A percentile compares a stretch with the other conserved stretches of the same genome.
These are phyloP conservation scores for Astropecten irregularis DNA, from an alignment of 53 echinoderm and acorn worm genomes.

Conservation along the genomic window DNA sequence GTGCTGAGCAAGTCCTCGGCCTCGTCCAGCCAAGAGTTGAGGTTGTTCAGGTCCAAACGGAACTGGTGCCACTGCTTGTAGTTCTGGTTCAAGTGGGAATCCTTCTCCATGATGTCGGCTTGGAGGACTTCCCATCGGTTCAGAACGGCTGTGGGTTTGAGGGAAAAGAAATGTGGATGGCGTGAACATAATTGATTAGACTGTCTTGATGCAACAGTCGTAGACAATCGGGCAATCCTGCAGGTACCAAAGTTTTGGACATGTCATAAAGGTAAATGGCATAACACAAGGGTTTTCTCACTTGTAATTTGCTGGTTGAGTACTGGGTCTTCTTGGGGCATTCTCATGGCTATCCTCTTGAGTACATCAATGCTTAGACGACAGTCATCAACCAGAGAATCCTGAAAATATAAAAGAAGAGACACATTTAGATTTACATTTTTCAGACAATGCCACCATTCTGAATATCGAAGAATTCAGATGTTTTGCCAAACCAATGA, in stretches of 20 bases:
- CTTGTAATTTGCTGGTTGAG: conserved; percentile 73
- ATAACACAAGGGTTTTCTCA: no score
- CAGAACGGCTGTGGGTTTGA: conserved; percentile 59
- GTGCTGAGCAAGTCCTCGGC: conserved; percentile 82
- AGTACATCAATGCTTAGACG: conserved; percentile 73
- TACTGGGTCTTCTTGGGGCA: conserved; percentile 71
- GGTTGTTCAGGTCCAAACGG: conserved; percentile 88
- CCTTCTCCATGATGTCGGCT: conserved; percentile 77
- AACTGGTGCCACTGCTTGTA: conserved; percentile 98
- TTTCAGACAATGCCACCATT: no score
- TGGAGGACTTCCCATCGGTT: conserved; percentile 86
- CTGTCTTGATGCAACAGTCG: no score
- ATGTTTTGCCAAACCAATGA: no score
- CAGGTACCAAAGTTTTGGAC: no score
- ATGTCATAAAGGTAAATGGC: no score
- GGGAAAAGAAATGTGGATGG: not conserved
- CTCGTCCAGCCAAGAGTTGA: conserved; percentile 92
- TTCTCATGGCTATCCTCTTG: conserved; percentile 76
- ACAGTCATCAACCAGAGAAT: conserved; percentile 72
- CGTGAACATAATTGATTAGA: no score
- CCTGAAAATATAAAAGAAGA: not conserved
- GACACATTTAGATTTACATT: no score
- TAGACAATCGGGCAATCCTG: no score
- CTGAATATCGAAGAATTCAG: no score
- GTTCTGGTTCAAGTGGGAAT: conserved; percentile 67